Base-by-base conservation (phyloP, 2,797 vertebrate species). In the Meda fulgida region DNA sequence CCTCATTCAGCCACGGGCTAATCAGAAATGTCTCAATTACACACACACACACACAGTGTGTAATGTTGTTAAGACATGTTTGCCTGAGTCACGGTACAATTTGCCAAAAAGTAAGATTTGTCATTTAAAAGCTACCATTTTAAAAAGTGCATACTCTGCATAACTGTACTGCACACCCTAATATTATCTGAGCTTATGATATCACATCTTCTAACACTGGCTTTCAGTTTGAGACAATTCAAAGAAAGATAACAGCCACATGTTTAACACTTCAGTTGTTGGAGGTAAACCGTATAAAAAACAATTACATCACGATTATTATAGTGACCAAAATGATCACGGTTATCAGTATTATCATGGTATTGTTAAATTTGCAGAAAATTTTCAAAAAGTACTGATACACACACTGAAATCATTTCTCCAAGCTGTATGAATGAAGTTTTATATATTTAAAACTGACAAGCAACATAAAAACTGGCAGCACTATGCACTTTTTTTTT, bases 1-100 rank as follows among this genome's bases (percentile, higher is more conserved):
- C 83, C 48, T 46, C 63, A 58, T 18, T 70, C 65, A 78, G 83
- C 83, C 73, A 55, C 0, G 1, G 75, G 83, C 83, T 60, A 77
- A 38, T 67, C 51, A 81, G 38, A 77, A 78, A 60, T 31, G 72
- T 51, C 53, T n/a, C n/a, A n/a, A n/a, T n/a, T n/a, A 31, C 84
- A 77, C 70, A 72, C 23, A 80, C 84, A 55, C 78, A 65, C 5
- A 67, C 21, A 23, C 60, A 16, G 26, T n/a, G 53, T 69, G 78
- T 76, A 70, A 23, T n/a, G 67, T 40, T 85, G 84, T 83, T 87
- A 67, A 31, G 48, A 53, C 82, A 77, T 55, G 82, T 26, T 77
- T 77, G 63, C 75, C 73, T 78, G 63, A 84, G 82, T 84, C 73
- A 84, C 1, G 10, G 71, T 83, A 38, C 43, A 36, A 76, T 83